Conservation (phyloP, 2,888 invertebrate genomes). For the Tanytarsus gracilentus region DNA sequence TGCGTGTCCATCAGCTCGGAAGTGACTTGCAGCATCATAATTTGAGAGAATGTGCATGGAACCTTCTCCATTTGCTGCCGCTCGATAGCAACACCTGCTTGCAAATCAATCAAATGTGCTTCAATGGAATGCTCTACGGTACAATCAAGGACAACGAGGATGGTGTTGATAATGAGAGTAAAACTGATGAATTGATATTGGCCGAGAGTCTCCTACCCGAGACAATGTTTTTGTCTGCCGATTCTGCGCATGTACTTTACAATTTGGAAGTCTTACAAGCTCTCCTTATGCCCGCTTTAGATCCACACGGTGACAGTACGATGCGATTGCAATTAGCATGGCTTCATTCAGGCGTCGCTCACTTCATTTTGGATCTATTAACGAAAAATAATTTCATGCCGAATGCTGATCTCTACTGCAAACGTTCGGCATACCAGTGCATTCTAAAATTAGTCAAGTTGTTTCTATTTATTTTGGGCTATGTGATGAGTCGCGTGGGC, state of each 20-base stretch:
- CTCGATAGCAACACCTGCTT: slow-evolving; percentile 44
- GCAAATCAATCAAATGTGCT: slow-evolving; percentile 40
- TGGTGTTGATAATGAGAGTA: slow-evolving; percentile 28
- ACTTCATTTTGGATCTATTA: slow-evolving; percentile 65
- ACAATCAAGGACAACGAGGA: slow-evolving; percentile 11
- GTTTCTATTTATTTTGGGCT: slow-evolving; percentile 76
- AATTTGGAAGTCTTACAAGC: slow-evolving; percentile 77
- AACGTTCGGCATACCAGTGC: slow-evolving; percentile 73
- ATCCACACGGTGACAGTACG: slow-evolving; percentile 62
- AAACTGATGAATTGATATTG: too few species aligned
- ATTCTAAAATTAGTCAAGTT: slow-evolving; percentile 83
- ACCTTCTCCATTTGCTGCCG: slow-evolving; percentile 40
- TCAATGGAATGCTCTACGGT: neutral
- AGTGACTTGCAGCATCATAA: slow-evolving; percentile 69
- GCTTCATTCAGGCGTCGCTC: slow-evolving; percentile 51
- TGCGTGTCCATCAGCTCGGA: slow-evolving; percentile 81
- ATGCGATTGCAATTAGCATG: slow-evolving; percentile 52
- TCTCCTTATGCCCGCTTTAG: slow-evolving; percentile 82
- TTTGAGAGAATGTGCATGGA: slow-evolving; percentile 61
- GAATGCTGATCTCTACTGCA: slow-evolving; percentile 65
- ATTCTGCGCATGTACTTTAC: slow-evolving; percentile 66
- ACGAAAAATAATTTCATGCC: slow-evolving; percentile 78
- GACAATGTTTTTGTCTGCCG: slow-evolving; percentile 57
- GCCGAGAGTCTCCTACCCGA: slow-evolving; percentile 44
- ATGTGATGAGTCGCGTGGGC: slow-evolving; percentile 58